Percentiles rank a stretch among this genome's conserved stretches.
phyloP scores from a whole-genome alignment of 2,888 invertebrate species.

The Bruchidius siliquastri region DNA sequence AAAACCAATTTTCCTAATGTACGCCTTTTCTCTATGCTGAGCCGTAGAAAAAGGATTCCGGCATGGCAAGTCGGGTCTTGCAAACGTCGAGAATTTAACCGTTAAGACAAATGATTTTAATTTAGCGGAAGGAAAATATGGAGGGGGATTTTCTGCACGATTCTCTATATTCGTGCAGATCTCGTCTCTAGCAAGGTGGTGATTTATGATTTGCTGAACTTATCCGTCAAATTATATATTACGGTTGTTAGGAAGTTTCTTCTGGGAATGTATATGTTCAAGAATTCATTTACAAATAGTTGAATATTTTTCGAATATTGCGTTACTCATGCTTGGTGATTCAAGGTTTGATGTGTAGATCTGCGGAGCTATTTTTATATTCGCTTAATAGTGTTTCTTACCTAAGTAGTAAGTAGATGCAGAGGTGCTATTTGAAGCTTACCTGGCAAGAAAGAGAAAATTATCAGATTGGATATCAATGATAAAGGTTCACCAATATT shows the following conservation, averaged over 20 bases:
- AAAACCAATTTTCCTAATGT: constrained; percentile 1
- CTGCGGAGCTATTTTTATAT: too few species aligned
- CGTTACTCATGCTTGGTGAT: too few species aligned
- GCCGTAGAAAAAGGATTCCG: background rate
- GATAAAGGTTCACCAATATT: too few species aligned
- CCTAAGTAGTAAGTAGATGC: too few species aligned
- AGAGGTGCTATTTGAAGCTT: too few species aligned
- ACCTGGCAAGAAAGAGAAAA: too few species aligned
- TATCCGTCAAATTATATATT: background rate
- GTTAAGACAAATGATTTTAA: constrained; percentile 7
- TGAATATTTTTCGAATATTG: too few species aligned
- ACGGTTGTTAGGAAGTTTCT: background rate
- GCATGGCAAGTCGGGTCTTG: background rate
- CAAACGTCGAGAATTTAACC: background rate
- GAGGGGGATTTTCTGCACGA: background rate
- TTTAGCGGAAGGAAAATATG: constrained; percentile 7
- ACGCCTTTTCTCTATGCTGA: background rate
- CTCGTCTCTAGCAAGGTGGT: background rate
- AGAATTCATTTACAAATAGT: too few species aligned
- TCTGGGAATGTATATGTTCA: background rate
- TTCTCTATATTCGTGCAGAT: background rate
- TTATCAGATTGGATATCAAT: too few species aligned
- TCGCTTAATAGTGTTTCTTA: too few species aligned
- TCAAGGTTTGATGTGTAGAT: too few species aligned
- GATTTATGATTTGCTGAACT: background rate